These are phyloP conservation scores for Drosophila sordidapex DNA, from an alignment of 2,888 invertebrate genomes.

Conservation along the genomic window DNA sequence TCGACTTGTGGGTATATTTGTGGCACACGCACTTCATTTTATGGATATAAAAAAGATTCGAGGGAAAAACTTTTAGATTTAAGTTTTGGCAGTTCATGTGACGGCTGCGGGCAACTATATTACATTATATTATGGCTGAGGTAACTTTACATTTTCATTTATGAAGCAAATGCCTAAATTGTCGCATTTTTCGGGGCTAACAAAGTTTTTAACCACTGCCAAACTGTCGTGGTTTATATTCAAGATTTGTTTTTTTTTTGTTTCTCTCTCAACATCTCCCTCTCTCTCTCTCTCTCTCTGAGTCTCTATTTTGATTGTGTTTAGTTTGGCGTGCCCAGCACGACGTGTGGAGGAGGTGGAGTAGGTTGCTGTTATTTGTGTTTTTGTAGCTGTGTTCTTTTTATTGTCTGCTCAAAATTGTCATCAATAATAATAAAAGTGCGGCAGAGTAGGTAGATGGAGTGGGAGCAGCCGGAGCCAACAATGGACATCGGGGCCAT, in stretches of 20 bases:
- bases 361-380: conserved; percentile 27
- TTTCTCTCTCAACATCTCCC: background rate
- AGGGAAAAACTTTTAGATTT: conserved; percentile 59
- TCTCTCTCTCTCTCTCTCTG: background rate
- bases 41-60: conserved; percentile 43
- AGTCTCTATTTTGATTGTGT: conserved; percentile 43
- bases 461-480: conserved; percentile 14
- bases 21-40: conserved; percentile 23
- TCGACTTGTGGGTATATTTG: conserved; percentile 32
- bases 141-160: conserved; percentile 58
- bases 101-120: conserved; percentile 64
- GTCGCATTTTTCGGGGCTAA: conserved; percentile 39
- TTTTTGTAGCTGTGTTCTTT: conserved; percentile 45
- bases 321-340: conserved; percentile 27
- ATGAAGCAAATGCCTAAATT: conserved; percentile 68
- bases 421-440: conserved; percentile 81
- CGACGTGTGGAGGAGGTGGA: conserved; percentile 9
- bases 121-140: conserved; percentile 24
- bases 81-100: conserved; percentile 54
- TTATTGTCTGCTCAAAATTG: conserved; percentile 81
- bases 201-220: conserved; percentile 40
- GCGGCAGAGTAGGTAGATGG: conserved; percentile 37
- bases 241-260: background rate
- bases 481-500: conserved; percentile 56
- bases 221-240: conserved; percentile 17